Conservation (phyloP, 2,888 invertebrate genomes). For the Pilophorus perplexus region DNA sequence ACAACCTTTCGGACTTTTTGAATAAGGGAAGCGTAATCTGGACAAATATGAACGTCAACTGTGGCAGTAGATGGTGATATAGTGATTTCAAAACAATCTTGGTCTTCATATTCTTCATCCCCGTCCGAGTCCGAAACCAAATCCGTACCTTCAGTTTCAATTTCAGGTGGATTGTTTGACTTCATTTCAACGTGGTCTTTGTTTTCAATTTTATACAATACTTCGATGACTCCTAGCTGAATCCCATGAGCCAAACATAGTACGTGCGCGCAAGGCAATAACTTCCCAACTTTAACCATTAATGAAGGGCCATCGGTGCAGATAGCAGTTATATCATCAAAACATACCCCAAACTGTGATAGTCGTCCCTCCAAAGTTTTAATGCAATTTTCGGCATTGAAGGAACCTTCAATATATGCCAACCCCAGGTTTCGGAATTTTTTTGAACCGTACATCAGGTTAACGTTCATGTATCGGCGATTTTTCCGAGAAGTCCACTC, state of each 20-base stretch:
- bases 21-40: slow-evolving; percentile 8
- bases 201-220: too few relatives aligned
- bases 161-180: not conserved
- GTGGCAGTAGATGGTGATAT: slow-evolving; percentile 5
- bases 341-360: slow-evolving; percentile 46
- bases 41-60: slow-evolving; percentile 2
- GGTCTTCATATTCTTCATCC: slow-evolving; percentile 22
- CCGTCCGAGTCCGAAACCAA: not conserved
- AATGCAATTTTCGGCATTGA: slow-evolving; percentile 47
- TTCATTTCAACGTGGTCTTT: too few relatives aligned
- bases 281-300: too few relatives aligned
- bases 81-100: slow-evolving; percentile 20
- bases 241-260: too few relatives aligned
- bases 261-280: too few relatives aligned
- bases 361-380: slow-evolving; percentile 46
- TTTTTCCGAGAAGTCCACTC: too few relatives aligned
- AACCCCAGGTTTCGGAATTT: too few relatives aligned
- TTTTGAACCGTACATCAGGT: too few relatives aligned
- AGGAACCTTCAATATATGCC: slow-evolving; percentile 48
- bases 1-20: slow-evolving; percentile 41
- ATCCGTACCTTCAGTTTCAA: not conserved
- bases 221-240: too few relatives aligned
- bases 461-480: too few relatives aligned
- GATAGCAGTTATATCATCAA: slow-evolving; percentile 49
- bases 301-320: slow-evolving; percentile 49